A percentile compares a stretch with the other conserved stretches of the same genome.
phyloP scores from a whole-genome alignment of 2,888 invertebrate genomes.

The Calameuta filiformis region DNA sequence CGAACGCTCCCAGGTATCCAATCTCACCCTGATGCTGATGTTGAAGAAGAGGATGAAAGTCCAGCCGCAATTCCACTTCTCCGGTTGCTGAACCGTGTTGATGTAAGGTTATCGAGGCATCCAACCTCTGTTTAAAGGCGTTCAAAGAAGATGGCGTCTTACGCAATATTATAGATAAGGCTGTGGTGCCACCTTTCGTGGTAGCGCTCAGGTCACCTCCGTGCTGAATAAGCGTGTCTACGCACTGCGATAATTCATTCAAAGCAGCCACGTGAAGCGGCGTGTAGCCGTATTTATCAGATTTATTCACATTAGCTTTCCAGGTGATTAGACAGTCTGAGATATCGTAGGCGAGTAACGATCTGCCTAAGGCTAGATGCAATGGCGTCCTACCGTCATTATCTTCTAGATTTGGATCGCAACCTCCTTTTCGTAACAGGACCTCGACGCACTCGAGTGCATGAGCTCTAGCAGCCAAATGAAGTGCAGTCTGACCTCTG shows the following conservation, averaged over 20 bases:
- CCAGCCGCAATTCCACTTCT: slow-evolving; percentile 84
- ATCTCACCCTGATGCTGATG: slow-evolving; percentile 88
- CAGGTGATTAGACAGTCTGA: slow-evolving; percentile 82
- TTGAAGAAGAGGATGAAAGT: slow-evolving; percentile 84
- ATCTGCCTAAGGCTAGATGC: slow-evolving; percentile 87
- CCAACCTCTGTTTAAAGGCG: slow-evolving; percentile 84
- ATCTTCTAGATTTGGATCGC: slow-evolving; percentile 84
- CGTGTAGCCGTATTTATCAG: slow-evolving; percentile 87
- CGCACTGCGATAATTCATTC: slow-evolving; percentile 86
- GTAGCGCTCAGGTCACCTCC: slow-evolving; percentile 91
- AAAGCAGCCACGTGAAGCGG: slow-evolving; percentile 87
- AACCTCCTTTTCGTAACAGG: slow-evolving; percentile 78
- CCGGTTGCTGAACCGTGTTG: slow-evolving; percentile 82
- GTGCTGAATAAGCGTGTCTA: slow-evolving; percentile 84
- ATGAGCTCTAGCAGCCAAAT: slow-evolving; percentile 84
- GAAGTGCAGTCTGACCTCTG: slow-evolving; percentile 86
- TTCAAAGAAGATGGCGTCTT: slow-evolving; percentile 88
- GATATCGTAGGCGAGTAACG: slow-evolving; percentile 82
- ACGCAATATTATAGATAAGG: slow-evolving; percentile 84
- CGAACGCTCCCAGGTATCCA: slow-evolving; percentile 86
- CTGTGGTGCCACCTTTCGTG: slow-evolving; percentile 88
- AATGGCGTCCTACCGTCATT: slow-evolving; percentile 84
- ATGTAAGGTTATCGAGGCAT: slow-evolving; percentile 82
- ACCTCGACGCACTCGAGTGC: slow-evolving; percentile 85
- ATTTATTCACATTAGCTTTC: slow-evolving; percentile 85